Base-by-base conservation (phyloP, 2,113 vertebrate genomes). In the Aegithalos caudatus region DNA sequence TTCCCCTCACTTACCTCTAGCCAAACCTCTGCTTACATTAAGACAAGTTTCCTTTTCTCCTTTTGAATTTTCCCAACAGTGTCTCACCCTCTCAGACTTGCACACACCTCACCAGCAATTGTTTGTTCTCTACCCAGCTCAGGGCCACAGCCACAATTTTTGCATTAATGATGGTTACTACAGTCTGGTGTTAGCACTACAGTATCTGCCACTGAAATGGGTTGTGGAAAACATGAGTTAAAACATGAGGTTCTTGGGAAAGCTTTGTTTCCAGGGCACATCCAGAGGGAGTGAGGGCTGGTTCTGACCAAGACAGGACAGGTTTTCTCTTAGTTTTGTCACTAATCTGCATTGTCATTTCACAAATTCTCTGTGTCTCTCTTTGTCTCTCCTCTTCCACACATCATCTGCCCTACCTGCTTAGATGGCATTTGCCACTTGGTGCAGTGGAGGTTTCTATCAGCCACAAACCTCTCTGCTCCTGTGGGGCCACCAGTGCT, bases 1-100 rank as follows among this genome's bases (percentile, higher is more conserved):
- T 98, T 98, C 89, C 95, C 96, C 96, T 97, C 94, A 92, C 94
- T 98, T 97, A 97, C 94, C 97, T 96, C 94, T 89, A 97, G 94
- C 83, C 96, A 97, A 97, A 88, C 85, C 79, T 44, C 92, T 95
- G 84, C 84, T 94, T 97, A 87, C 56, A 87, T 84, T 93, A 80
- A 86, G 78, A 70, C 80, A 88, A 88, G 71, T 66, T 97, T 78
- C 60, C 40, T 91, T 92, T 80, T 29, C 81, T 70, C n/a, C 33
- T 40, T 76, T 51, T 16, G 35, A 31, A 21, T 76, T 85, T 62
- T 45, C 65, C 73, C 45, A 45, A 56, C 56, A 94, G 48, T 29
- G 23, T 77, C 62, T 88, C 19, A 0, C 62, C 28, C 67, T 73
- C 45, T 77, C 66, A 67, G 61, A 35, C 48, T 76, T 1, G 0